Conservation (phyloP, 2,797 vertebrate species). For the Lepus townsendii region DNA sequence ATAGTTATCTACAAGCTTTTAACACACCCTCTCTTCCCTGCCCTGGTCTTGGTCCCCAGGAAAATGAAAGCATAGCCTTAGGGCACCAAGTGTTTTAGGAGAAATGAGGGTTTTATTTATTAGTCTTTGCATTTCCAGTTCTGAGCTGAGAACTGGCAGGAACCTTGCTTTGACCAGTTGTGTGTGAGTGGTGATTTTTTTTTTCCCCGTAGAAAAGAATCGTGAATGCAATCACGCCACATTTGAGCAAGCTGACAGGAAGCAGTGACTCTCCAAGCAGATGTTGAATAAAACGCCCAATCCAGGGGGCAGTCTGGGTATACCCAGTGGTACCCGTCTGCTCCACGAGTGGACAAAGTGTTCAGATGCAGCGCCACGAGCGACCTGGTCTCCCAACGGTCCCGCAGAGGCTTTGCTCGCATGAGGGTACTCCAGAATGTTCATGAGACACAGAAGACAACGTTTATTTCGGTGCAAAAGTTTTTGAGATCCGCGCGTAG, state of each 20-base stretch:
- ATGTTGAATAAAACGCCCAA: not conserved
- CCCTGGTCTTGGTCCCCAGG: not conserved
- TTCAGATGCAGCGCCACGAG: conserved; percentile 14
- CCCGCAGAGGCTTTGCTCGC: not conserved
- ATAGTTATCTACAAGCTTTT: conserved; percentile 15
- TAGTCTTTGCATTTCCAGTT: conserved; percentile 31
- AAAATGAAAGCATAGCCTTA: conserved; percentile 36
- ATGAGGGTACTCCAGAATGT: no score
- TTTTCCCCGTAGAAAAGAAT: not conserved
- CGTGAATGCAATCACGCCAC: not conserved
- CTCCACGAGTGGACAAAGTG: not conserved
- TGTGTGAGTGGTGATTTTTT: not conserved
- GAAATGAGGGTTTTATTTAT: not conserved
- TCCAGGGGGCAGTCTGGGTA: not conserved
- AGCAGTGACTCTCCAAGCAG: not conserved
- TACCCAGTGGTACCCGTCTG: not conserved
- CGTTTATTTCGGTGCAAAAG: no score
- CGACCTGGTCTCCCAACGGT: conserved; percentile 19
- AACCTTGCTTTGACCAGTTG: not conserved
- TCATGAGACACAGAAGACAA: no score
- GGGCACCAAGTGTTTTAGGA: not conserved
- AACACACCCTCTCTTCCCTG: not conserved
- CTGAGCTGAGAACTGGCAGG: not conserved
- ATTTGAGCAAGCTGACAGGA: conserved; percentile 44
- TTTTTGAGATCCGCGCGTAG: no score